Base-by-base conservation (phyloP, 2,888 invertebrate genomes). In the Apodemia zela region DNA sequence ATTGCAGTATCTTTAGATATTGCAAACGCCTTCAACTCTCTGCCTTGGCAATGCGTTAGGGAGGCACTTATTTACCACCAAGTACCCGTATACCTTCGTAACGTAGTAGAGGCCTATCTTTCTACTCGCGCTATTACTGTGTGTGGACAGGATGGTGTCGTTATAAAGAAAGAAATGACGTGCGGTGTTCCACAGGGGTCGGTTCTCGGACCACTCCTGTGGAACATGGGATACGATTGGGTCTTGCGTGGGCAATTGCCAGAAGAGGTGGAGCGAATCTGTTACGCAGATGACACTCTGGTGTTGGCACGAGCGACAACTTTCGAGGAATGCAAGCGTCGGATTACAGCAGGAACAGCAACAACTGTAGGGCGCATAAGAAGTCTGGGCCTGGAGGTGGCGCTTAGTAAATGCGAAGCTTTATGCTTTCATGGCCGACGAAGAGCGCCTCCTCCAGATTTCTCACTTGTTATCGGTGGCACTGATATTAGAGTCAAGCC, bases 341-440 rank as follows among this genome's bases (percentile, higher is more conserved):
- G 59, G 7, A 67, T 66, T 11, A 61, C 67, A 0, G 67, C 54
- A 0, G 66, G 61, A 3, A 35, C 59, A 0, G 33, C 59, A 0
- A 54, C 62, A 17, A 21, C 42, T n/a, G 21, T 65, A 6, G 45
- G 29, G 10, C 47, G 60, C 25, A 63, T 65, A 7, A 45, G 49
- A 8, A 4, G 35, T 2, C 13, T 62, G 5, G 60, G 35, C 15
- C 45, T 62, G 18, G 47, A 57, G 21, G 45, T 62, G 38, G 60
- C 64, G 1, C 29, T 64, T 2, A 33, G 18, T 0, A 54, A 49
- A 49, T 11, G 49, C 11, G 49, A 25, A 54, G 51, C 51, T 3
- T 25, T 21, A 25, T 21, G 25, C 21, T 54, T 25, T 54, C 21
- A 25, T 21, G 25, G 51, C 10, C 51, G 25, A 5, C 51, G 51